phyloP scores from a whole-genome alignment of 2,797 vertebrate species.

The Molossus alvarezi region DNA sequence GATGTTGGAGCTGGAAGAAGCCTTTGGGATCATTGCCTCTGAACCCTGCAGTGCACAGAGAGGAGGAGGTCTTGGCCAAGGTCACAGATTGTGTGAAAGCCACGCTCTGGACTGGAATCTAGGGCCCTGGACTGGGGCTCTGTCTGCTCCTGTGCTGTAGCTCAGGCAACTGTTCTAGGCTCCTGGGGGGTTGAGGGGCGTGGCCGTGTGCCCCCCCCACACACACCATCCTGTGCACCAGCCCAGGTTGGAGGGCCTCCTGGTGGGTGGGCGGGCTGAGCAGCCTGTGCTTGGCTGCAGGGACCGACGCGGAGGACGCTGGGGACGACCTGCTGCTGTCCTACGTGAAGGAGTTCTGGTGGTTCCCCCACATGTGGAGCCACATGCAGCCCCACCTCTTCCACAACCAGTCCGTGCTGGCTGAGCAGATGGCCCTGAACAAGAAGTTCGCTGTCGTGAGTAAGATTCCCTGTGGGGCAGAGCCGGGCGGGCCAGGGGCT shows the following conservation, averaged over 20 bases:
- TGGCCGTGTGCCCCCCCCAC: rapidly evolving
- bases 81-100: not conserved
- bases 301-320: slow-evolving; percentile 97
- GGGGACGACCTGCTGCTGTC: slow-evolving; percentile 98
- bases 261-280: not conserved
- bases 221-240: rapidly evolving
- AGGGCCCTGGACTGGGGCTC: not conserved
- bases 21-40: not conserved
- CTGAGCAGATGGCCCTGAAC: slow-evolving; percentile 99
- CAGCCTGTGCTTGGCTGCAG: slow-evolving; percentile 85
- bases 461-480: slow-evolving; percentile 85
- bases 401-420: slow-evolving; percentile 98
- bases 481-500: not conserved
- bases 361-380: slow-evolving; percentile 99
- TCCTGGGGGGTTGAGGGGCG: not conserved
- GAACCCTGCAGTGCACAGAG: not conserved
- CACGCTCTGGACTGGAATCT: not conserved
- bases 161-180: not conserved
- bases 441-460: slow-evolving; percentile 98
- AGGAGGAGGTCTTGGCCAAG: not conserved
- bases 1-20: not conserved
- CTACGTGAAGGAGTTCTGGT: slow-evolving; percentile 98
- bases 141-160: not conserved
- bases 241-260: not conserved
- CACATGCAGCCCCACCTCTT: slow-evolving; percentile 99